Percentiles rank a stretch among this genome's conserved stretches.
Evolutionary conservation across 2,888 invertebrate species (phyloP).

Genomic region (Maniola hyperantus): DNA sequence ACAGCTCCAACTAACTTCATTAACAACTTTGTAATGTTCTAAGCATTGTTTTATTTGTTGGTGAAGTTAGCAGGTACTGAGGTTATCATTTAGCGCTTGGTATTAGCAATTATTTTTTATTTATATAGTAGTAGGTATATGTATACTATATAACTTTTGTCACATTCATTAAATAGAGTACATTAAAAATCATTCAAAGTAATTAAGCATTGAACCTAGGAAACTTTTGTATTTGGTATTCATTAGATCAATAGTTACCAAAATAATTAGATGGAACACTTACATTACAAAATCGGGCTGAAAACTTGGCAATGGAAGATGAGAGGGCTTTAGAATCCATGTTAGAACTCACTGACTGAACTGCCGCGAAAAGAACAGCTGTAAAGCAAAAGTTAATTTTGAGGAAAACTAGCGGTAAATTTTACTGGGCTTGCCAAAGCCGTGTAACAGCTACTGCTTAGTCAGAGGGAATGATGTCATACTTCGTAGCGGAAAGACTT

Average conservation of each 20-base stretch:
- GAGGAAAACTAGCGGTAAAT: slow-evolving; percentile 1
- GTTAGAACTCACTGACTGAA: slow-evolving; percentile 40
- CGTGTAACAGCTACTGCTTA: slow-evolving; percentile 7
- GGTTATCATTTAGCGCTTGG: not conserved
- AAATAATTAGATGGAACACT: slow-evolving; percentile 45
- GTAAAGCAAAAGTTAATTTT: slow-evolving; percentile 8
- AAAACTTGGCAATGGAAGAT: slow-evolving; percentile 65
- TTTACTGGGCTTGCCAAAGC: not conserved
- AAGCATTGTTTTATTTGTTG: not conserved
- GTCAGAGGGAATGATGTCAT: slow-evolving; percentile 23
- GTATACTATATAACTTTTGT: not conserved
- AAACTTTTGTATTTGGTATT: not conserved
- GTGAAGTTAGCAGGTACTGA: not conserved
- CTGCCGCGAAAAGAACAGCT: slow-evolving; percentile 31
- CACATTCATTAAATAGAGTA: not conserved
- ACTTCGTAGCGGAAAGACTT: not conserved
- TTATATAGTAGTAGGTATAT: no score
- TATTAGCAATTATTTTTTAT: no score
- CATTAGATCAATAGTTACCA: not conserved
- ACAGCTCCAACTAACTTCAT: not conserved
- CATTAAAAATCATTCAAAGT: not conserved
- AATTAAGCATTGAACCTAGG: not conserved
- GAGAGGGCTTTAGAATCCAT: slow-evolving; percentile 69
- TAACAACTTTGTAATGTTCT: not conserved
- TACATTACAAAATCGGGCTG: slow-evolving; percentile 79